phyloP scores from a whole-genome alignment of 2,797 vertebrate genomes.

The Phylloscopus collybita region DNA sequence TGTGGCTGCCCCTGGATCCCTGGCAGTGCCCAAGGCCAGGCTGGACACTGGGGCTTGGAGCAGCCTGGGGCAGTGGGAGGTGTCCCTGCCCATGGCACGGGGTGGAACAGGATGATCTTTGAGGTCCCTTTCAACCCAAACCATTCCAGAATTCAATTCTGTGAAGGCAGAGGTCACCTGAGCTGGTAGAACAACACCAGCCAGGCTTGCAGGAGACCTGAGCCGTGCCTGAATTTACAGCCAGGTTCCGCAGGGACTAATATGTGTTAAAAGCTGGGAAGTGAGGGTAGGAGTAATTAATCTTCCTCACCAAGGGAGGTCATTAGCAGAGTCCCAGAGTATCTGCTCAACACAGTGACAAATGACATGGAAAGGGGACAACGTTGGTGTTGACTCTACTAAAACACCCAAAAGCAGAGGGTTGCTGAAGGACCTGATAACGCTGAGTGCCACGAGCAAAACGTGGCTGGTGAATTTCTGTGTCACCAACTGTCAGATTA shows the following conservation, averaged over 20 bases:
- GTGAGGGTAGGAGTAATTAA: neutral
- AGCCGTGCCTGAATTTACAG: neutral
- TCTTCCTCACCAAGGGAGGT: neutral
- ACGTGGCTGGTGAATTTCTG: neutral
- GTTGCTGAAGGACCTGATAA: neutral
- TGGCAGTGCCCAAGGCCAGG: neutral
- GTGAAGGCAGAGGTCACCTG: neutral
- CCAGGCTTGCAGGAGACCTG: neutral
- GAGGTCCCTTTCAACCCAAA: neutral
- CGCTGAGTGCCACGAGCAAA: neutral
- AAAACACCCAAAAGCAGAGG: neutral
- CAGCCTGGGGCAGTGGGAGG: neutral
- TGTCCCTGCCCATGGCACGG: neutral
- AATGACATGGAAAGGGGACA: neutral
- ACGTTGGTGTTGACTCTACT: neutral
- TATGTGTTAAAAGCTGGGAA: neutral
- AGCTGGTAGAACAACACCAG: neutral
- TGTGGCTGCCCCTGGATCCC: neutral
- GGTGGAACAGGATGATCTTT: fast-evolving
- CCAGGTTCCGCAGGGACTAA: neutral
- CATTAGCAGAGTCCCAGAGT: neutral
- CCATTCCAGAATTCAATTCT: neutral
- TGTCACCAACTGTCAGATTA: neutral
- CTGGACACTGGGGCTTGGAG: fast-evolving
- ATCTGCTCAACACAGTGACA: neutral